phyloP scores from a whole-genome alignment of 2,797 vertebrate species.

The Mionectes olivaceus region DNA sequence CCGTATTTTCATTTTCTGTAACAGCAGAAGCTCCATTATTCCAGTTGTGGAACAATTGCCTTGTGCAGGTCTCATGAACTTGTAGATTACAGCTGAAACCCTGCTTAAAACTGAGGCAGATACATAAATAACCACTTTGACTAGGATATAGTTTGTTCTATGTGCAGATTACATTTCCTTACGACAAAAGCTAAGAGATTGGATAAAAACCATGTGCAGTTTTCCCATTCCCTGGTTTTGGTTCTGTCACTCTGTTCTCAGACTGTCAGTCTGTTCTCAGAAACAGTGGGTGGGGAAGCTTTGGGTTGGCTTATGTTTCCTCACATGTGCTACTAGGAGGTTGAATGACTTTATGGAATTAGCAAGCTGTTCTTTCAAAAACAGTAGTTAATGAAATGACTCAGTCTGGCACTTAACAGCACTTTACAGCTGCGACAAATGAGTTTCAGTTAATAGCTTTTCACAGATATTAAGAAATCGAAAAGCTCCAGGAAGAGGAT shows the following conservation, averaged over 20 bases:
- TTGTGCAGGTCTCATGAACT: background rate
- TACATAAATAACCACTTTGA: background rate
- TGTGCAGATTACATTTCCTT: background rate
- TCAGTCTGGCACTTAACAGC: background rate
- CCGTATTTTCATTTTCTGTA: background rate
- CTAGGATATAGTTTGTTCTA: background rate
- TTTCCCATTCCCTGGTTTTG: background rate
- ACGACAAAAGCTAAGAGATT: background rate
- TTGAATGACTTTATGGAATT: background rate
- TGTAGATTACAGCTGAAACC: background rate
- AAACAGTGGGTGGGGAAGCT: background rate
- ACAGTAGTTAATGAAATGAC: background rate
- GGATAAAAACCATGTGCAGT: background rate
- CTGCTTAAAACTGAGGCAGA: background rate
- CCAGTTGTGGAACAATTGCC: background rate
- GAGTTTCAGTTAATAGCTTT: background rate
- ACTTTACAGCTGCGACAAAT: background rate
- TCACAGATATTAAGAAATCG: background rate
- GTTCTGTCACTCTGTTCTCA: background rate
- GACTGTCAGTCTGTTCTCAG: background rate
- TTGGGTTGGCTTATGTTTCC: background rate
- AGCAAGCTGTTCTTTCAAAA: constrained; percentile 1
- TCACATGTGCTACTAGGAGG: background rate
- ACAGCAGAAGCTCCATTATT: background rate
- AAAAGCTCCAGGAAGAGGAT: background rate